Conservation (phyloP, 2,113 vertebrate species). For the Plotosus lineatus region DNA sequence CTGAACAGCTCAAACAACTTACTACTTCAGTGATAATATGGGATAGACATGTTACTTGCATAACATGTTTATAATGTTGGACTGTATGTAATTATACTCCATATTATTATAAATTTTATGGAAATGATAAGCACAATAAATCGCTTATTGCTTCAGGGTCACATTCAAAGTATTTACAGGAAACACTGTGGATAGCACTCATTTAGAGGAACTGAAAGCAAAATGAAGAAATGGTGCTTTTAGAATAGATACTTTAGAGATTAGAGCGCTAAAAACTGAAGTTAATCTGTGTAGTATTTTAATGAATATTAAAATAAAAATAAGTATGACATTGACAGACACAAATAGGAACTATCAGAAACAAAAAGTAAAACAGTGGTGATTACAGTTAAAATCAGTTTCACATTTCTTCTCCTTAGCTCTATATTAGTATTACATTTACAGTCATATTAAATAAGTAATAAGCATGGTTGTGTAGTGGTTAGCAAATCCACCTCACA, state of each 20-base stretch:
- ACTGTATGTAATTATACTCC: not conserved
- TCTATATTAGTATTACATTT: too few species aligned
- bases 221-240: too few species aligned
- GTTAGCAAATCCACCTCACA: too few species aligned
- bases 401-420: too few species aligned
- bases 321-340: not conserved
- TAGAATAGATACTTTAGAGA: too few species aligned
- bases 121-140: not conserved
- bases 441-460: too few species aligned
- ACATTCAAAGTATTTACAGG: not conserved
- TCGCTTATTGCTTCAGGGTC: not conserved
- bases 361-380: too few species aligned
- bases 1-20: constrained; percentile 3
- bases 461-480: too few species aligned
- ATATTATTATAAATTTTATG: not conserved
- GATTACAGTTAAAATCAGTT: too few species aligned
- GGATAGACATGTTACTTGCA: not conserved
- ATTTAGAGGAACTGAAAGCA: too few species aligned
- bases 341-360: not conserved
- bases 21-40: constrained; percentile 1
- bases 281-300: not conserved
- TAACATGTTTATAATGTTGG: not conserved
- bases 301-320: not conserved
- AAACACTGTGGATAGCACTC: not conserved
- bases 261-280: not conserved